These are phyloP conservation scores for Acrocera orbiculus DNA, from an alignment of 2,888 invertebrate species.

Conservation along the genomic window DNA sequence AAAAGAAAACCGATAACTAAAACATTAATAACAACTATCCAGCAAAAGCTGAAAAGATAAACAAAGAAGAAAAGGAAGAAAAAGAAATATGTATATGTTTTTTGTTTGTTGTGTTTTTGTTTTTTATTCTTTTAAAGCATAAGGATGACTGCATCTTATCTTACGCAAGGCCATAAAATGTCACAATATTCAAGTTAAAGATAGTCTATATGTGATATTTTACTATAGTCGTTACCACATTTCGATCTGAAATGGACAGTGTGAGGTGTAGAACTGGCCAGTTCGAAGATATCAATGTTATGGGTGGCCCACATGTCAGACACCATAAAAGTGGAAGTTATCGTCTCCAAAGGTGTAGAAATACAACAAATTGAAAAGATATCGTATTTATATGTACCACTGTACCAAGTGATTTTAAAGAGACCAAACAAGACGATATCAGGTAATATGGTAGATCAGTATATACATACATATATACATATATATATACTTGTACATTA, in stretches of 20 bases:
- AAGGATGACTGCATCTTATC: conserved; percentile 11
- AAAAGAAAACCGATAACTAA: neutral
- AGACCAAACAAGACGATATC: too few relatives aligned
- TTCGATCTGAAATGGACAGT: conserved; percentile 7
- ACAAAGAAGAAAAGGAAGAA: too few relatives aligned
- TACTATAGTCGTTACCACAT: conserved; percentile 4
- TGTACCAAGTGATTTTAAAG: conserved; percentile 3
- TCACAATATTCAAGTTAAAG: conserved; percentile 10
- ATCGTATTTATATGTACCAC: conserved; percentile 30
- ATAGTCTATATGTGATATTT: conserved; percentile 6
- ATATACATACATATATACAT: too few relatives aligned
- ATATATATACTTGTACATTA: too few relatives aligned
- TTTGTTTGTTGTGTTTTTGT: too few relatives aligned
- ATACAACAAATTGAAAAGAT: conserved; percentile 33
- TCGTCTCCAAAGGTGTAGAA: conserved; percentile 33
- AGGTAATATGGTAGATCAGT: too few relatives aligned
- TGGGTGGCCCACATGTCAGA: conserved; percentile 34
- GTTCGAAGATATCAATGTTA: conserved; percentile 23
- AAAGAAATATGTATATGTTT: too few relatives aligned
- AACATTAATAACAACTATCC: too few relatives aligned
- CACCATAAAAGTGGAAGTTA: conserved; percentile 32
- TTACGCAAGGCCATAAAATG: conserved; percentile 14
- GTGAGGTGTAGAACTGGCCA: conserved; percentile 6
- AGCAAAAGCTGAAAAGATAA: too few relatives aligned
- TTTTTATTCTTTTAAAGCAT: too few relatives aligned